Percentiles rank a stretch among this genome's conserved stretches.
Conservation (phyloP, 2,113 vertebrate species). For the Picathartes gymnocephalus region DNA sequence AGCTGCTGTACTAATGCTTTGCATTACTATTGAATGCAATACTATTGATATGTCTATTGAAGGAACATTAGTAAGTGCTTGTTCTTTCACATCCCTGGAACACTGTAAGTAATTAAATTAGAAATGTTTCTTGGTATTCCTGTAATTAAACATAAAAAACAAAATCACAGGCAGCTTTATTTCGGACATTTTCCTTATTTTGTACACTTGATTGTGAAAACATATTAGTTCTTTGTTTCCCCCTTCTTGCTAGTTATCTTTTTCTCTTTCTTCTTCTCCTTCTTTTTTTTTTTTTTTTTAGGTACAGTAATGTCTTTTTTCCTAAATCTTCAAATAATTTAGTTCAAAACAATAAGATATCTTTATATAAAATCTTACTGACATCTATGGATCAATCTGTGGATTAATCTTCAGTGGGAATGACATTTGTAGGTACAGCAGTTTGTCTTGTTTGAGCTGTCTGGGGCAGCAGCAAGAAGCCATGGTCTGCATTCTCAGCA, state of each 20-base stretch:
- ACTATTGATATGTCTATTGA: background rate
- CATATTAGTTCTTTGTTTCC: fast-evolving
- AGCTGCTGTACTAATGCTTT: background rate
- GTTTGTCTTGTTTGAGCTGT: background rate
- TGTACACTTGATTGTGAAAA: background rate
- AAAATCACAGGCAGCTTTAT: background rate
- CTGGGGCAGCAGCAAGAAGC: background rate
- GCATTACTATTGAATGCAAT: background rate
- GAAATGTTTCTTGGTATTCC: background rate
- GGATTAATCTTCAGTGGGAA: background rate
- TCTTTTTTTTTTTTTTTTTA: background rate
- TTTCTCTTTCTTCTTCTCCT: background rate
- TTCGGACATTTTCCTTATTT: background rate
- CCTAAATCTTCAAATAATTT: background rate
- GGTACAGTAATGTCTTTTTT: background rate
- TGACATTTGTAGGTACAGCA: background rate
- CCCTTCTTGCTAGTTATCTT: background rate
- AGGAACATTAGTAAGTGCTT: background rate
- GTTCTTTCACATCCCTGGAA: background rate
- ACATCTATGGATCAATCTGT: background rate
- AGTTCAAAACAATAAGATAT: background rate
- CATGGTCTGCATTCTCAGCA: fast-evolving
- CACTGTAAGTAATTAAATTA: background rate
- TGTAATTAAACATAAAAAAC: background rate
- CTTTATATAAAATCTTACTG: background rate